Conservation (phyloP, 2,113 vertebrate genomes). For the Microtus ochrogaster region DNA sequence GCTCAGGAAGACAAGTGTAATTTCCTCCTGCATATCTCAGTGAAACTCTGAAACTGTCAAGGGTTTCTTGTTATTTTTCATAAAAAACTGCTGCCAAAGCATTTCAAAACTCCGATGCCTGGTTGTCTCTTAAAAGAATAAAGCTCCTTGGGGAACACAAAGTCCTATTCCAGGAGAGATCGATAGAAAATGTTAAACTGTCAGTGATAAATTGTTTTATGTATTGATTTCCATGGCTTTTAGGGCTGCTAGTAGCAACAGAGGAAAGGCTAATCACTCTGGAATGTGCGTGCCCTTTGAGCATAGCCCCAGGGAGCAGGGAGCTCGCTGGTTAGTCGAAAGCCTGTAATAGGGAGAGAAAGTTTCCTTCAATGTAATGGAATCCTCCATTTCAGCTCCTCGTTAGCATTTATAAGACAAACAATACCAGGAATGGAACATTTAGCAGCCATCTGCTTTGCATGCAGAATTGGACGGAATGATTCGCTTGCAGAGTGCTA, state of each 20-base stretch:
- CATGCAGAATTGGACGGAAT: conserved; percentile 51
- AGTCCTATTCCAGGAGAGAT: conserved; percentile 48
- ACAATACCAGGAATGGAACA: conserved; percentile 59
- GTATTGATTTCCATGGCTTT: conserved; percentile 67
- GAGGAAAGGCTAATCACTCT: conserved; percentile 57
- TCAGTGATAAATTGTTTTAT: conserved; percentile 68
- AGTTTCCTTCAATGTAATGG: conserved; percentile 55
- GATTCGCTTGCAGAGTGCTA: conserved; percentile 21
- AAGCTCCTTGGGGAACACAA: conserved; percentile 39
- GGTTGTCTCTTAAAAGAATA: conserved; percentile 59
- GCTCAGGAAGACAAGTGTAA: neutral
- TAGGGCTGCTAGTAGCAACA: conserved; percentile 55
- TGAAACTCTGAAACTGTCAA: conserved; percentile 57
- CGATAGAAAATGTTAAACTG: conserved; percentile 58
- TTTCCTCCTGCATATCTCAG: conserved; percentile 15
- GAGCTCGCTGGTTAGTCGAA: conserved; percentile 27
- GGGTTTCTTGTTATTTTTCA: conserved; percentile 54
- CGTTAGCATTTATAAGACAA: conserved; percentile 67
- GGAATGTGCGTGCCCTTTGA: conserved; percentile 54
- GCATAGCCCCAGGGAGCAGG: conserved; percentile 27
- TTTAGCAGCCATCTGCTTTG: conserved; percentile 72
- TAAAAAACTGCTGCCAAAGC: conserved; percentile 56
- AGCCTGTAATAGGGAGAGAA: conserved; percentile 66
- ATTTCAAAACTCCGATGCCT: conserved; percentile 62
- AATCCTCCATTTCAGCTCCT: conserved; percentile 52